Conservation (phyloP, 2,113 vertebrate genomes). For the Neotoma lepida region DNA sequence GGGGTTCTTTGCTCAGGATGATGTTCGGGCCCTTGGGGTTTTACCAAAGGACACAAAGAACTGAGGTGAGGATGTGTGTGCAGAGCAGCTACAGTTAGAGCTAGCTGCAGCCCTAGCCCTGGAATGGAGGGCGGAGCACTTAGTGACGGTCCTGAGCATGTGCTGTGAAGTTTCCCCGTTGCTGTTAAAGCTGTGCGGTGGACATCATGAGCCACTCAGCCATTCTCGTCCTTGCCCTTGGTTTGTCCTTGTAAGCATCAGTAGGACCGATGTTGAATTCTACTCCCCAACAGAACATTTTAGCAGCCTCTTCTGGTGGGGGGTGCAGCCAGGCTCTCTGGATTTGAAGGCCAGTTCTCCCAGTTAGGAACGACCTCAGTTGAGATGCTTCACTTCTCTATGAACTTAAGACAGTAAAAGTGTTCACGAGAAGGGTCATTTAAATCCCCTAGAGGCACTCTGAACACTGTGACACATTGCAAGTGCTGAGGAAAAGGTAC, state of each 20-base stretch:
- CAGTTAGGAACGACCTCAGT: not conserved
- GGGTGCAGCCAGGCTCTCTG: not conserved
- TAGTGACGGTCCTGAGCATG: not conserved
- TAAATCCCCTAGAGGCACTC: not conserved
- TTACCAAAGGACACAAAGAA: not conserved
- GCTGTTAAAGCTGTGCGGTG: not conserved
- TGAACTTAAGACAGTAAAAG: conserved; percentile 11
- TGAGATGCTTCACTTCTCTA: not conserved
- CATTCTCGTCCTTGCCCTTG: not conserved
- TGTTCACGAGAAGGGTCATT: not conserved
- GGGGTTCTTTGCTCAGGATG: not conserved
- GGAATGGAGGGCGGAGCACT: not conserved
- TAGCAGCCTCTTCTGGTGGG: not conserved
- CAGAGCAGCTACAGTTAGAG: not conserved
- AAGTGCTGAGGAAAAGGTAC: not conserved
- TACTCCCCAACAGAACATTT: not conserved
- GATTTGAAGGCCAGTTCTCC: conserved; percentile 4
- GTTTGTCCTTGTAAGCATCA: not conserved
- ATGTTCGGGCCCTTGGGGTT: not conserved
- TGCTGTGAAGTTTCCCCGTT: not conserved
- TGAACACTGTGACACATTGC: not conserved
- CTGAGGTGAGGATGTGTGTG: not conserved
- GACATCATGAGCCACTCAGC: not conserved
- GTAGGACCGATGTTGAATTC: not conserved
- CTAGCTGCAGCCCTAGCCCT: not conserved